These are phyloP conservation scores for Drosophila seclusa DNA, from an alignment of 2,888 invertebrate species.

Conservation along the genomic window DNA sequence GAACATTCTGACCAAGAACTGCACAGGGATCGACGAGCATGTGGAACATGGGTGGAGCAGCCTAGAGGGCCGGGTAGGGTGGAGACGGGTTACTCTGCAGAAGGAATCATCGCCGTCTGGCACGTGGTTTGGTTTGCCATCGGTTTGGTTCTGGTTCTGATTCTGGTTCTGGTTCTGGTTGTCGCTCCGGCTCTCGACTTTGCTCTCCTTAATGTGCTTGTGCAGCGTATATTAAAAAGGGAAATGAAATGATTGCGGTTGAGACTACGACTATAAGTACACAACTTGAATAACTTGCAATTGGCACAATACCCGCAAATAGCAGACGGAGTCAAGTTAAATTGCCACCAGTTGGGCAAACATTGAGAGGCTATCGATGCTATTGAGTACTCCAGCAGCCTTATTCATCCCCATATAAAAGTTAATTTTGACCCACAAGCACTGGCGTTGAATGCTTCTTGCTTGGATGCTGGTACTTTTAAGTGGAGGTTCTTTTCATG, in stretches of 20 bases:
- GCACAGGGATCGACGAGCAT: conserved; percentile 58
- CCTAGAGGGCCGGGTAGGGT: background rate
- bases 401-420: conserved; percentile 52
- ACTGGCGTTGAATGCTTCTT: conserved; percentile 28
- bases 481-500: background rate
- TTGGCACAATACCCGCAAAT: conserved; percentile 76
- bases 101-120: conserved; percentile 63
- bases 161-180: conserved; percentile 1
- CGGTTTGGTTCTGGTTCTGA: conserved; percentile 6
- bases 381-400: conserved; percentile 41
- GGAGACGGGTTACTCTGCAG: conserved; percentile 14
- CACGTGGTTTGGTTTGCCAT: conserved; percentile 66
- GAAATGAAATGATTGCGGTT: conserved; percentile 81
- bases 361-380: conserved; percentile 77
- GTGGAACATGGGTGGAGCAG: conserved; percentile 16
- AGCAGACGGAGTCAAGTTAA: conserved; percentile 58
- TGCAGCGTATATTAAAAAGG: conserved; percentile 81
- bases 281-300: conserved; percentile 54
- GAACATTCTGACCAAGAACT: conserved; percentile 67
- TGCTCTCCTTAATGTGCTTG: conserved; percentile 68
- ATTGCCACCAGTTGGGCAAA: conserved; percentile 73
- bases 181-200: background rate
- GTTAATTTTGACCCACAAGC: conserved; percentile 69
- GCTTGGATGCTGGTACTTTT: background rate
- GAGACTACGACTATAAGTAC: conserved; percentile 47